phyloP scores from a whole-genome alignment of 2,797 vertebrate genomes.

The Xerus rutilus region DNA sequence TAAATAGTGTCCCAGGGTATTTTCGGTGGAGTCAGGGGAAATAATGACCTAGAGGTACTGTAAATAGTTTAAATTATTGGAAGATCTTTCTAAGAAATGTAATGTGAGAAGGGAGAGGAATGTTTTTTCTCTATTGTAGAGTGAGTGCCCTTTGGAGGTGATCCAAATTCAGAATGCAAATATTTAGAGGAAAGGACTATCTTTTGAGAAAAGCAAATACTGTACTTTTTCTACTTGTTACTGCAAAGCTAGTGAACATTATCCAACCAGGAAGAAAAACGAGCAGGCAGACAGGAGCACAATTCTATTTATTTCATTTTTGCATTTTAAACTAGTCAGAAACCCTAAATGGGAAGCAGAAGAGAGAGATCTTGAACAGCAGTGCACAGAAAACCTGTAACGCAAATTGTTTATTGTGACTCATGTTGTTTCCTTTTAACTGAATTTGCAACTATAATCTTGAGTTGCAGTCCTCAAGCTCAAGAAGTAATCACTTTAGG shows the following conservation, averaged over 20 bases:
- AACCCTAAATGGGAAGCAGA: constrained; percentile 66
- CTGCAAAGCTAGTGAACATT: constrained; percentile 78
- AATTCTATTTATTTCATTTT: constrained; percentile 68
- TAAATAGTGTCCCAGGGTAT: constrained; percentile 86
- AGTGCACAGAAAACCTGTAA: constrained; percentile 55
- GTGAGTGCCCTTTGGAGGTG: constrained; percentile 75
- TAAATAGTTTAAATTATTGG: constrained; percentile 88
- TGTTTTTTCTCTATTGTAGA: constrained; percentile 72
- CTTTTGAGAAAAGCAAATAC: constrained; percentile 82
- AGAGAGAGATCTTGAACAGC: constrained; percentile 68
- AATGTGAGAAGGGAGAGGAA: constrained; percentile 80
- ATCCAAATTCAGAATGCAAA: constrained; percentile 85
- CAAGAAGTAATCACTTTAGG: constrained; percentile 63
- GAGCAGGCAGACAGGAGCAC: constrained; percentile 3
- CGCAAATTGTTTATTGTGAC: constrained; percentile 18
- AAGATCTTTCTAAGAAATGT: constrained; percentile 86
- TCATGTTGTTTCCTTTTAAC: constrained; percentile 65
- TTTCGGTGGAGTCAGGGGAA: constrained; percentile 84
- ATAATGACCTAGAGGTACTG: constrained; percentile 85
- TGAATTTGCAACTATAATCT: constrained; percentile 75
- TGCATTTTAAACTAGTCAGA: constrained; percentile 68
- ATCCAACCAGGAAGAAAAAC: not conserved
- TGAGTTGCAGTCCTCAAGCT: constrained; percentile 46
- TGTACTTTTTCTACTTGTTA: constrained; percentile 79
- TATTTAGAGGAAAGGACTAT: constrained; percentile 83